Evolutionary conservation across 2,797 vertebrate species (phyloP), one percentile per base, ranked within the genome.

Genomic region (Hyperoplus lanceolatus): DNA sequence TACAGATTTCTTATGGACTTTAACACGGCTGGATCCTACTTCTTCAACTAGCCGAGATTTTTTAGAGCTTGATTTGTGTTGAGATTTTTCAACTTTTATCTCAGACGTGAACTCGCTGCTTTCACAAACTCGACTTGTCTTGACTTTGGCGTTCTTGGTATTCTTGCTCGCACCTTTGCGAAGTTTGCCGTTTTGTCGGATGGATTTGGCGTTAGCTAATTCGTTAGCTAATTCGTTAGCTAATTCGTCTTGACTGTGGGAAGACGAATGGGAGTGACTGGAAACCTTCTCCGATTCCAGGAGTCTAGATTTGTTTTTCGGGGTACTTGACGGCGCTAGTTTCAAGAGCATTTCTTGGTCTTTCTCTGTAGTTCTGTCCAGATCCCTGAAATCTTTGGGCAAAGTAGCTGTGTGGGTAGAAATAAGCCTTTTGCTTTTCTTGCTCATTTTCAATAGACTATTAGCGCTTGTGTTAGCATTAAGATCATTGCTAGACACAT

Each of bases 181-280:
- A 2, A 93, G 93, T 84, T 96, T 94, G 81, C 82, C 63, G 0
- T 77, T 89, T 4, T 96, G 94, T 64, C 90, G 92, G 43, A 94
- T 89, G 75, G 90, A 95, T 68, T 94, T 95, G n/a, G 90, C 93
- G 0, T 93, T 96, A 45, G 94, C 95, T 87, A 92, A 3, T 29
- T 29, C 79, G 8, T 92, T 89, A 83, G 29, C 83, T 64, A 6
- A 51, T 72, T 43, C 87, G 94, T 14, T 8, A 29, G 29, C 41
- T 12, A 18, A 95, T 6, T 96, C 96, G 1, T 96, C 96, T 53
- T 95, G 90, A 85, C 95, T 97, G 68, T 96, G 96, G 0, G 95
- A 96, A 3, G 96, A 29, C 3, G 29, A 29, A 29, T 29, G 29
- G 29, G 29, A 29, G 29, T 3, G 29, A 29, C 29, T 29, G 29